Percentiles rank a stretch among this genome's conserved stretches.
These are phyloP conservation scores for Aphelenchoides avenae DNA, from an alignment of 1,140 invertebrate genomes.

Conservation along the genomic window DNA sequence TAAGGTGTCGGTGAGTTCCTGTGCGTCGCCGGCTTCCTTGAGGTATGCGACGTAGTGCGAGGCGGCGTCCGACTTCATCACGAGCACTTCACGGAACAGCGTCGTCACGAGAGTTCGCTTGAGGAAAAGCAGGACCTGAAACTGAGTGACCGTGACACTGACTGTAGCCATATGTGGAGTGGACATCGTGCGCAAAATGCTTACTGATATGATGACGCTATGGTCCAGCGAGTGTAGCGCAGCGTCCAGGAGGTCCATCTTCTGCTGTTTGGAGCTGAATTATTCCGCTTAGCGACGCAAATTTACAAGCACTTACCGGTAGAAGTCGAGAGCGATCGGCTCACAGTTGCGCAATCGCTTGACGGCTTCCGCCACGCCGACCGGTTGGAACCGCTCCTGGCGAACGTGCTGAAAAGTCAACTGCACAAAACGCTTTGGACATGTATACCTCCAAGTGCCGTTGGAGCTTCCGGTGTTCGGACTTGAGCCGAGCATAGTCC, in stretches of 20 bases:
- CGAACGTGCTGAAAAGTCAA: constrained; percentile 32
- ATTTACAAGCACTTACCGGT: too few relatives aligned
- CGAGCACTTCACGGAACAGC: constrained; percentile 59
- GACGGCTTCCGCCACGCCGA: constrained; percentile 36
- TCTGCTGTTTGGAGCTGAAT: constrained; percentile 59
- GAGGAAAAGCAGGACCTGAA: constrained; percentile 60
- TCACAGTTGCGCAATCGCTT: constrained; percentile 34
- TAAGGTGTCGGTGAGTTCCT: constrained; percentile 58
- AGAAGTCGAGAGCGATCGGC: constrained; percentile 59
- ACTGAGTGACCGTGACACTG: not conserved
- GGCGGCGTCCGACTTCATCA: constrained; percentile 56
- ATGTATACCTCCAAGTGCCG: constrained; percentile 36
- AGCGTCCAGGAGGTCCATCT: constrained; percentile 58
- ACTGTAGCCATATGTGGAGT: constrained; percentile 6
- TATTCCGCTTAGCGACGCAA: too few relatives aligned
- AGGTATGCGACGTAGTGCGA: constrained; percentile 60
- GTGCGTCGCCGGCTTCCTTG: constrained; percentile 49
- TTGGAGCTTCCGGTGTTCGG: constrained; percentile 43
- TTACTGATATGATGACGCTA: constrained; percentile 60
- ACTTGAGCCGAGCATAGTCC: constrained; percentile 42
- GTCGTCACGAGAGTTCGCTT: constrained; percentile 54
- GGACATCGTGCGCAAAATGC: constrained; percentile 21
- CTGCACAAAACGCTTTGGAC: constrained; percentile 13
- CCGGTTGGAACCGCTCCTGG: constrained; percentile 37
- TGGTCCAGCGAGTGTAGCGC: constrained; percentile 60